Evolutionary conservation across 2,797 vertebrate species (phyloP).

Genomic region (Jordanella pulchra): DNA sequence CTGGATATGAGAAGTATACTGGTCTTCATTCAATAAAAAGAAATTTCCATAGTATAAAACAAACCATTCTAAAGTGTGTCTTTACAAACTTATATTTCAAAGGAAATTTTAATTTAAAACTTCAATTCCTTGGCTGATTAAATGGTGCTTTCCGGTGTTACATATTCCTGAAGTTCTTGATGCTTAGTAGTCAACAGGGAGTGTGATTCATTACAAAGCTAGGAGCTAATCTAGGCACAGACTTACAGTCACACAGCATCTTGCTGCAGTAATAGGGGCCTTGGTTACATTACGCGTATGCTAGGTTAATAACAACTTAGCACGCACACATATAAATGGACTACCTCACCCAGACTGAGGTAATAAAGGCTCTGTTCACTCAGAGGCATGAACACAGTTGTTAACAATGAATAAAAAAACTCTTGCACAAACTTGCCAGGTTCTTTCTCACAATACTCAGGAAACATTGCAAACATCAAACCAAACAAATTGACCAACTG

Average conservation of each 20-base stretch:
- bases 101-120: not conserved
- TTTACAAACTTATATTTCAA: not conserved
- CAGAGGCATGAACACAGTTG: slow-evolving; percentile 41
- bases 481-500: slow-evolving; percentile 25
- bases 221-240: slow-evolving; percentile 33
- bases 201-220: slow-evolving; percentile 35
- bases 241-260: slow-evolving; percentile 26
- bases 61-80: not conserved
- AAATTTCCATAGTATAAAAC: not conserved
- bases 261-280: slow-evolving; percentile 48
- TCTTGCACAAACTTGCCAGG: slow-evolving; percentile 52
- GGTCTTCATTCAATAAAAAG: not conserved
- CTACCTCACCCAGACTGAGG: slow-evolving; percentile 52
- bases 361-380: slow-evolving; percentile 58
- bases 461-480: slow-evolving; percentile 1
- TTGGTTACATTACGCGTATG: slow-evolving; percentile 54
- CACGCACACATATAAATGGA: slow-evolving; percentile 40
- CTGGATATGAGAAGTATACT: not conserved
- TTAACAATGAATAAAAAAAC: slow-evolving; percentile 39
- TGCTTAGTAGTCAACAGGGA: slow-evolving; percentile 31
- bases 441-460: slow-evolving; percentile 33
- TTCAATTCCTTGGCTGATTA: not conserved
- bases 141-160: not conserved
- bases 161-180: slow-evolving; percentile 20
- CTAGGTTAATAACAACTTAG: slow-evolving; percentile 57